A percentile compares a stretch with the other conserved stretches of the same genome.
phyloP scores from a whole-genome alignment of 2,113 vertebrate genomes.

The Strigops habroptila region DNA sequence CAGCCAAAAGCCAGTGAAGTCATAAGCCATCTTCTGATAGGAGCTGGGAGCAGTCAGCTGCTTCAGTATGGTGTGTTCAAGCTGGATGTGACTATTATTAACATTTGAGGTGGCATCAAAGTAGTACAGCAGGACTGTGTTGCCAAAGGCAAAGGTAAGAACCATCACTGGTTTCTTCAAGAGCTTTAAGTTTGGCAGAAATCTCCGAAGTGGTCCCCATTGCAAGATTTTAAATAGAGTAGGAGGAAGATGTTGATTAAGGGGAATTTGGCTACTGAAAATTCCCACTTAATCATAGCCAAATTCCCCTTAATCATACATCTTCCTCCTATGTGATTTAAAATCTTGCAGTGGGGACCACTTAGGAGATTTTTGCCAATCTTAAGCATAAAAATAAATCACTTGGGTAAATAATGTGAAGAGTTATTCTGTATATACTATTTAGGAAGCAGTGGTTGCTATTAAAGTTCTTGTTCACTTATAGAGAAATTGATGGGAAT shows the following conservation, averaged over 20 bases:
- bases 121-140: neutral
- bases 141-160: neutral
- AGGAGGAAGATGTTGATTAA: neutral
- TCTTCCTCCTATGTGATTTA: neutral
- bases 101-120: neutral
- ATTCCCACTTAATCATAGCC: neutral
- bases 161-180: neutral
- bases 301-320: neutral
- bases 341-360: accelerated
- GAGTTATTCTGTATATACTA: neutral
- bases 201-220: accelerated
- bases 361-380: neutral
- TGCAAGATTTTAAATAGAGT: neutral
- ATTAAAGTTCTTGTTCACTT: neutral
- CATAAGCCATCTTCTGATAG: neutral
- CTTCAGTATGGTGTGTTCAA: neutral
- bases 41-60: neutral
- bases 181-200: neutral
- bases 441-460: neutral
- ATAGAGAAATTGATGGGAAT: neutral
- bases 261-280: neutral
- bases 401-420: neutral
- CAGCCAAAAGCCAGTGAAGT: neutral
- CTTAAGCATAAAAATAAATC: neutral
- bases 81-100: neutral